Conservation (phyloP, 2,888 invertebrate species). For the Cabera pusaria region DNA sequence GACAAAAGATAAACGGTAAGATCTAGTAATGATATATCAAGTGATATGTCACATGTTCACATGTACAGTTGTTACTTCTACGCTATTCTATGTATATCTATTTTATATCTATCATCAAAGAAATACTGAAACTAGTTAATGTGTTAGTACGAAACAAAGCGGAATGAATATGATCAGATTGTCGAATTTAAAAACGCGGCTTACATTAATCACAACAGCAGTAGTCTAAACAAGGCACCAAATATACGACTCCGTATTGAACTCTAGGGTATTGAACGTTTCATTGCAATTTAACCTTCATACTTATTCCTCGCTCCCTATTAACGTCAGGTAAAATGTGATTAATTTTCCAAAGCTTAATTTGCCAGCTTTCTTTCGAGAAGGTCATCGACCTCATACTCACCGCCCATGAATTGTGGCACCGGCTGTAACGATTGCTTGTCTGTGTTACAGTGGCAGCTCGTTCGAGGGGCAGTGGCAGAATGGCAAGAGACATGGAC, state of each 20-base stretch:
- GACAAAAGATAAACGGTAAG: too few species aligned
- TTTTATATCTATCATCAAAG: neutral
- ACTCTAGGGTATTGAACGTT: neutral
- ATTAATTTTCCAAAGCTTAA: neutral
- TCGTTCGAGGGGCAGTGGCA: constrained; percentile 99
- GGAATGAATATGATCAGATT: neutral
- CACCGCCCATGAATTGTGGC: constrained; percentile 2
- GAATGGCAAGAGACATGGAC: constrained; percentile 98
- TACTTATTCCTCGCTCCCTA: neutral
- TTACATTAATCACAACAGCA: too few species aligned
- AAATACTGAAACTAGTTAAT: neutral
- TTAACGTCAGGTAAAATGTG: constrained; percentile 2
- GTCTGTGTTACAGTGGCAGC: constrained; percentile 89
- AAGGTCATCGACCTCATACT: constrained; percentile 9
- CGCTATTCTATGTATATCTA: too few species aligned
- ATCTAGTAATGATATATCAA: too few species aligned
- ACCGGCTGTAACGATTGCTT: neutral
- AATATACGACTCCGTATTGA: constrained; percentile 3
- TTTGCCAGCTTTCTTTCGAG: neutral
- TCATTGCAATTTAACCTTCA: constrained; percentile 4
- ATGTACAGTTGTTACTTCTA: too few species aligned
- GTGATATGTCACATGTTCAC: too few species aligned
- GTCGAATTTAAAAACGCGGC: too few species aligned
- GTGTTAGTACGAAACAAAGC: neutral
- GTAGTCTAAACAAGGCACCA: constrained; percentile 15